phyloP scores from a whole-genome alignment of 2,113 vertebrate species.

The Coregonus clupeaformis region DNA sequence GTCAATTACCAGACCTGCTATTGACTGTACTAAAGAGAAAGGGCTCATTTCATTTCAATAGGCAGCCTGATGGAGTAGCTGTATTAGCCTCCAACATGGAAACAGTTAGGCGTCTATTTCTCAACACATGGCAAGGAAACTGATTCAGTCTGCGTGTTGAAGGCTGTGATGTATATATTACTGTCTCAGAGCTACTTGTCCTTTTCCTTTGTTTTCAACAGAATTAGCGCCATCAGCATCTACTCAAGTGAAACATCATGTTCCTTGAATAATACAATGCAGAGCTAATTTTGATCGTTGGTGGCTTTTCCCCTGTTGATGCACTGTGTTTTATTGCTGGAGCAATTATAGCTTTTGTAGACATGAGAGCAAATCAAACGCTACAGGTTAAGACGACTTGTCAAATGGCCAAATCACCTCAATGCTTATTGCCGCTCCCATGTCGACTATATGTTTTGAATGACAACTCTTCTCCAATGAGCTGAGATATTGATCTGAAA shows the following conservation, averaged over 20 bases:
- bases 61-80: constrained; percentile 67
- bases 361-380: neutral
- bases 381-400: neutral
- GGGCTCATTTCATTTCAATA: constrained; percentile 68
- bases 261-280: too few species aligned
- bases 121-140: too few species aligned
- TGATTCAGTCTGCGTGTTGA: neutral
- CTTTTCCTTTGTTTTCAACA: too few species aligned
- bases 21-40: constrained; percentile 68
- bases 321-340: neutral
- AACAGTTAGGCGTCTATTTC: too few species aligned
- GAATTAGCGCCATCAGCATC: too few species aligned
- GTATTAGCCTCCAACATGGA: constrained; percentile 50
- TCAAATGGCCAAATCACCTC: neutral
- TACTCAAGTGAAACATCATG: too few species aligned
- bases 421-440: neutral
- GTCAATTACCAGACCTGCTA: constrained; percentile 62
- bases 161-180: constrained; percentile 13
- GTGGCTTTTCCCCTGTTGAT: neutral
- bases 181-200: too few species aligned
- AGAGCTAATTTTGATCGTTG: neutral
- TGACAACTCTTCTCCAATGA: constrained; percentile 9
- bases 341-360: neutral
- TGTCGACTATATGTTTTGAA: constrained; percentile 2
- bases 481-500: constrained; percentile 29